A percentile compares a stretch with the other conserved stretches of the same genome.
Evolutionary conservation across 2,113 vertebrate species (phyloP).

Genomic region (Neotragus pygmaeus): DNA sequence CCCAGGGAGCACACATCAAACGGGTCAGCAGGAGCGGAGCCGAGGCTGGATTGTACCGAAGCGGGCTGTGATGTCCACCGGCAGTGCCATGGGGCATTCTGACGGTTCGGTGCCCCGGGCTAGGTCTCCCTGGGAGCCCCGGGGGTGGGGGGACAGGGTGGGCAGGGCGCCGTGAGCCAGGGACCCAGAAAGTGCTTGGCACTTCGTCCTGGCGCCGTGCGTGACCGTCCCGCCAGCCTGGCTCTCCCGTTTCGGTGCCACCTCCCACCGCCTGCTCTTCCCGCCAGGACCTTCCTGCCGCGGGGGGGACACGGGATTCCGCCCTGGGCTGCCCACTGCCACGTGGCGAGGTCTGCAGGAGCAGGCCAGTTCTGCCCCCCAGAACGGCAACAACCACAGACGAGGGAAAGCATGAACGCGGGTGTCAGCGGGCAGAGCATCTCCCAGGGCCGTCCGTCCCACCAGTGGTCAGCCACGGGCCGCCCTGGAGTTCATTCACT

Average conservation of each 20-base stretch:
- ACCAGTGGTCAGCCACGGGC: not conserved
- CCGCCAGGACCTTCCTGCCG: rapidly evolving
- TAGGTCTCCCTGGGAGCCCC: not conserved
- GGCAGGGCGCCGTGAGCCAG: rapidly evolving
- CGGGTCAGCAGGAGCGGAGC: not conserved
- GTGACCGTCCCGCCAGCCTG: rapidly evolving
- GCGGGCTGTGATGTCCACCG: rapidly evolving
- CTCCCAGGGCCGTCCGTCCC: not conserved
- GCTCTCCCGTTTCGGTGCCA: not conserved
- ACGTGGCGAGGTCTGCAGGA: not conserved
- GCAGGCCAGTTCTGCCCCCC: rapidly evolving
- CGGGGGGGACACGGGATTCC: rapidly evolving
- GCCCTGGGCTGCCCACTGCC: not conserved
- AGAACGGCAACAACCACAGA: rapidly evolving
- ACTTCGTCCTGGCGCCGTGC: rapidly evolving
- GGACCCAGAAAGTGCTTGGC: not conserved
- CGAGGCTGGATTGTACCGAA: not conserved
- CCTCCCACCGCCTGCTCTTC: not conserved
- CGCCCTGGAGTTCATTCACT: not conserved
- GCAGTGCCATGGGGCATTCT: rapidly evolving
- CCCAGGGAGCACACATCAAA: not conserved
- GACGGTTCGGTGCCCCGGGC: rapidly evolving
- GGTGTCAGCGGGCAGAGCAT: not conserved
- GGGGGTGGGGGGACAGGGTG: not conserved
- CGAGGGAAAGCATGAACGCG: not conserved